Evolutionary conservation across 2,797 vertebrate genomes (phyloP).

Genomic region (Cuniculus paca): DNA sequence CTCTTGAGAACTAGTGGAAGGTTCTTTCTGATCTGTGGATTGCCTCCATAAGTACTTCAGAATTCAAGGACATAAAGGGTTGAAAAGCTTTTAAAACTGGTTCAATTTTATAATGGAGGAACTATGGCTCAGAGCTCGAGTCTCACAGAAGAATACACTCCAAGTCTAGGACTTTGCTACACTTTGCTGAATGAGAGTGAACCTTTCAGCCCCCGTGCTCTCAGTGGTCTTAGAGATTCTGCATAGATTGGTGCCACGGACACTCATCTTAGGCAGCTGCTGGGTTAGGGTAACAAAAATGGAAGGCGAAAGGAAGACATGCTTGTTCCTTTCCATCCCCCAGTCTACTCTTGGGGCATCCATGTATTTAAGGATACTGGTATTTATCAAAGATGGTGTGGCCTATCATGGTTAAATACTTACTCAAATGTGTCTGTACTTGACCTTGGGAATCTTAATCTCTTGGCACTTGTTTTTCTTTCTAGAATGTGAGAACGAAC

Average conservation of each 20-base stretch:
- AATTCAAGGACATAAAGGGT: neutral
- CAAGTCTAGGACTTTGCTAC: neutral
- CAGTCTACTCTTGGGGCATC: neutral
- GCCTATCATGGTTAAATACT: neutral
- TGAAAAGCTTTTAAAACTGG: neutral
- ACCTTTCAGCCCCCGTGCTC: accelerated
- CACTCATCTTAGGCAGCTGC: neutral
- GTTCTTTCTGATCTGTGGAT: neutral
- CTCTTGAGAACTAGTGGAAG: neutral
- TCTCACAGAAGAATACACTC: neutral
- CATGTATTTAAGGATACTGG: neutral
- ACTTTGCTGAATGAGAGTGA: neutral
- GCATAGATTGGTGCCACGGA: neutral
- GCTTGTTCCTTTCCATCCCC: neutral
- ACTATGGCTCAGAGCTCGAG: neutral
- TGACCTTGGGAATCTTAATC: conserved; percentile 21
- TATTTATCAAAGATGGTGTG: neutral
- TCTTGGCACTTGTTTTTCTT: conserved; percentile 4
- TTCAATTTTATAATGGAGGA: neutral
- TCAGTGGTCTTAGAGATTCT: neutral
- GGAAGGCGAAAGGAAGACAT: neutral
- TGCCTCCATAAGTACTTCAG: neutral
- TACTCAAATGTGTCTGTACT: neutral
- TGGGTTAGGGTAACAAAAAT: neutral
- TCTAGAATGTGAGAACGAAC: conserved; percentile 50